Evolutionary conservation across 2,888 invertebrate species (phyloP).

Genomic region (Campoletis raptor): DNA sequence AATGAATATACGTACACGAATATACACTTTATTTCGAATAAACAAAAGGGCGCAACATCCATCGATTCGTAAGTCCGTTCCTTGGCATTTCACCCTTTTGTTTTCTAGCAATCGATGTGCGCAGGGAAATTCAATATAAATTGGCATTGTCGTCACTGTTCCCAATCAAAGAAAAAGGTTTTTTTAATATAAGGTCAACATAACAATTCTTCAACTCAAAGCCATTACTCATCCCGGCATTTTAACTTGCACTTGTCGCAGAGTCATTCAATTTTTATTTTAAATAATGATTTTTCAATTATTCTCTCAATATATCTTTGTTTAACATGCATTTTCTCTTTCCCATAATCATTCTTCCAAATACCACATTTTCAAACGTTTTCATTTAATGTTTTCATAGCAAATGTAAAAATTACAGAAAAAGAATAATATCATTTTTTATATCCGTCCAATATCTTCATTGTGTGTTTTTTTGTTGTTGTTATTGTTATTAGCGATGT

Average conservation of each 20-base stretch:
- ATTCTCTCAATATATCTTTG: not conserved
- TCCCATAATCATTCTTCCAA: not conserved
- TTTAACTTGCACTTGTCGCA: constrained; percentile 11
- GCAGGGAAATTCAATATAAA: constrained; percentile 5
- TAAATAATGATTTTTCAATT: constrained; percentile 1
- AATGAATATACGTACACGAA: constrained; percentile 17
- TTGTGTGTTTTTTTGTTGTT: not conserved
- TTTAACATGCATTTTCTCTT: not conserved
- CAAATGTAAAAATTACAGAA: not conserved
- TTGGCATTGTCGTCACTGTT: constrained; percentile 29
- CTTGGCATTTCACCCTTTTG: not conserved
- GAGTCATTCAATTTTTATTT: constrained; percentile 12
- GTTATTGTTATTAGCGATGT: constrained; percentile 12
- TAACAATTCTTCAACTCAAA: constrained; percentile 8
- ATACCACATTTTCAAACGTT: not conserved
- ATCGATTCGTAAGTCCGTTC: not conserved
- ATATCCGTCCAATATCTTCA: not conserved
- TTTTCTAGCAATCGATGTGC: not conserved
- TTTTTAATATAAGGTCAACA: not conserved
- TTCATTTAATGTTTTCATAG: not conserved
- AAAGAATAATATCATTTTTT: not conserved
- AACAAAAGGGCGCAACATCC: constrained; percentile 25
- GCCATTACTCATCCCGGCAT: not conserved
- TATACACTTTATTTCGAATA: not conserved
- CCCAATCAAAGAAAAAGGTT: not conserved